These are phyloP conservation scores for Electrophaes corylata DNA, from an alignment of 2,888 invertebrate species.

Conservation along the genomic window DNA sequence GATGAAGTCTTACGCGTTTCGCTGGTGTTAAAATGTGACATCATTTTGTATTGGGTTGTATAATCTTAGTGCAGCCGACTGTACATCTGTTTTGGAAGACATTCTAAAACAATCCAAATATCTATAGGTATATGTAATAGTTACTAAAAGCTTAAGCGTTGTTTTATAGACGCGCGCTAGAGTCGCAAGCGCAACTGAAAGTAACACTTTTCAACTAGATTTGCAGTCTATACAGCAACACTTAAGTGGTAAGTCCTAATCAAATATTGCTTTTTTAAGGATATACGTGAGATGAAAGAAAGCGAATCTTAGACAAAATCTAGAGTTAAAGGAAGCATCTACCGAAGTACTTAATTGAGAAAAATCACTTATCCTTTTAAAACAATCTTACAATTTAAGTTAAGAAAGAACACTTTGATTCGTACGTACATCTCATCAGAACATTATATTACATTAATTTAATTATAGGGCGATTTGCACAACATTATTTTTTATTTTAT, in stretches of 20 bases:
- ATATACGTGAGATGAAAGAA: slow-evolving; percentile 33
- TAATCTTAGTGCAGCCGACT: too few relatives aligned
- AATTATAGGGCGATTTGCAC: slow-evolving; percentile 9
- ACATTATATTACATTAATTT: slow-evolving; percentile 15
- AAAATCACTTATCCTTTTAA: slow-evolving; percentile 37
- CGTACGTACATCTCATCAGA: slow-evolving; percentile 9
- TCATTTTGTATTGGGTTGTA: too few relatives aligned
- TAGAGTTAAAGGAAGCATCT: slow-evolving; percentile 45
- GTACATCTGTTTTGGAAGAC: slow-evolving; percentile 31
- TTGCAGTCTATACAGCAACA: background rate
- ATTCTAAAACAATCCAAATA: slow-evolving; percentile 24
- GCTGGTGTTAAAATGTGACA: too few relatives aligned
- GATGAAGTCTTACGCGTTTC: too few relatives aligned
- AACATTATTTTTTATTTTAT: background rate
- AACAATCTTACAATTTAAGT: slow-evolving; percentile 46
- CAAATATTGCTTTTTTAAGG: slow-evolving; percentile 11
- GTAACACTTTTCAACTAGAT: background rate
- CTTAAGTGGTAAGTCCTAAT: slow-evolving; percentile 8
- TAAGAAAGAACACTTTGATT: slow-evolving; percentile 37
- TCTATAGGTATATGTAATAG: background rate
- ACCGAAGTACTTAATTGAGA: slow-evolving; percentile 41
- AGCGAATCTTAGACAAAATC: slow-evolving; percentile 41
- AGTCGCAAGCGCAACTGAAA: background rate
- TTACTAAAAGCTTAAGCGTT: background rate
- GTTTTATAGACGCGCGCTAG: background rate